phyloP scores from a whole-genome alignment of 2,888 invertebrate genomes.

The Empis livida region DNA sequence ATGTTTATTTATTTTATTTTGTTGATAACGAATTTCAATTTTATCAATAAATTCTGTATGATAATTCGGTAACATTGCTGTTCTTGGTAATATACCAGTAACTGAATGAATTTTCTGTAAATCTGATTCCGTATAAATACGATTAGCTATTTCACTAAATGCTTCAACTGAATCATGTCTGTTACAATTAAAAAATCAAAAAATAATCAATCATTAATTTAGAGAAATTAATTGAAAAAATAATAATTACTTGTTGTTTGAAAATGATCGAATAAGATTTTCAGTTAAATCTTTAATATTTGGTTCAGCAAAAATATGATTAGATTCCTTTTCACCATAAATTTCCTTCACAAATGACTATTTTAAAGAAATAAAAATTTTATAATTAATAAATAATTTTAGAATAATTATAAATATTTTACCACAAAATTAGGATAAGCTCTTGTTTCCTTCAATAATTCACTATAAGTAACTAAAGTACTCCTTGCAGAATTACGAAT shows the following conservation, averaged over 20 bases:
- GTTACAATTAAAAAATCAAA: neutral
- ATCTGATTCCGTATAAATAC: neutral
- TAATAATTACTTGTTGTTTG: neutral
- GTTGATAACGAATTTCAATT: neutral
- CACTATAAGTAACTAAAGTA: neutral
- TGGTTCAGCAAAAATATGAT: too few species aligned
- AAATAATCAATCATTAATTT: neutral
- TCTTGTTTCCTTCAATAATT: constrained; percentile 1
- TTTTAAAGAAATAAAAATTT: too few species aligned
- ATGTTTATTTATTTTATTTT: neutral
- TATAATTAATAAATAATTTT: too few species aligned
- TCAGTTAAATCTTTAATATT: too few species aligned
- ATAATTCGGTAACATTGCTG: neutral
- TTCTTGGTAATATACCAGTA: neutral
- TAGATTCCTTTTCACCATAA: neutral
- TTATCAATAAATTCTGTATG: neutral
- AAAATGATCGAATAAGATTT: too few species aligned
- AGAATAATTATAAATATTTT: too few species aligned
- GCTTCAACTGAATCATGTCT: neutral
- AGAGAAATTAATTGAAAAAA: neutral
- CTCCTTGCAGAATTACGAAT: constrained; percentile 40
- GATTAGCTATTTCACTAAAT: neutral
- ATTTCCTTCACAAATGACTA: neutral
- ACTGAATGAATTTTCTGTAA: neutral
- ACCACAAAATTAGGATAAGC: neutral